Base-by-base conservation (phyloP, 2,888 invertebrate genomes). In the Diaperis boleti region DNA sequence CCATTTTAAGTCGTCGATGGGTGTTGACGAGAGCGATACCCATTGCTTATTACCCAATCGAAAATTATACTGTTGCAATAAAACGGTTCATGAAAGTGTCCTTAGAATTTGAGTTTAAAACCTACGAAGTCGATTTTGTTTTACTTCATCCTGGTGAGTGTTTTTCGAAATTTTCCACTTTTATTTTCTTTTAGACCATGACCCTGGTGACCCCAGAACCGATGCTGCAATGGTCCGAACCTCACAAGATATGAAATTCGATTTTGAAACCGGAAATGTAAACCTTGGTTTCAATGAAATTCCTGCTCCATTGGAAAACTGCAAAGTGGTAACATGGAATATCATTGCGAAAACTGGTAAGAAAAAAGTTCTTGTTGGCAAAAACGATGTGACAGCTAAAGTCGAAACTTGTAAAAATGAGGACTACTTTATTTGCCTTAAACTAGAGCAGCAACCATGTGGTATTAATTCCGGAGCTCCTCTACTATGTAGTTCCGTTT, bases 21-120 rank as follows among this genome's bases (percentile, higher is more conserved):
- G 41, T 15, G n/a, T 1, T 54, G 18, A 54, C 39, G 6, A 39
- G 39, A n/a, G 54, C 54, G 15, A 20, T 13, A n/a, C 39, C 54
- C 10, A 54, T 41, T 11, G 54, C n/a, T 0, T 20, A 41, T 15
- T 39, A 54, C 41, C 22, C 22, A n/a, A 41, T 22, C 8, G 22
- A 14, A 11, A 29, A n/a, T 4, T 54, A 41, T 8, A 26, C 3
- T 5, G 8, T 26, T 5, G 26, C n/a, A n/a, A n/a, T 26, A 26
- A 6, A 26, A 26, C 26, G 26, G 1, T 26, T 26, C 6, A 3
- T 26, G 6, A 26, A 26, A 2, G 2, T 15, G 1, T 15, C 39
- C 15, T 10, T 37, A 20, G 20, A 37, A 3, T 14, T 3, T 4
- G n/a, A 31, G 4, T 13, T 47, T 5, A 4, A 8, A 4, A 10